Evolutionary conservation across 1,140 invertebrate species (phyloP), one percentile per base, ranked within the genome.

Genomic region (Heterodera schachtii): DNA sequence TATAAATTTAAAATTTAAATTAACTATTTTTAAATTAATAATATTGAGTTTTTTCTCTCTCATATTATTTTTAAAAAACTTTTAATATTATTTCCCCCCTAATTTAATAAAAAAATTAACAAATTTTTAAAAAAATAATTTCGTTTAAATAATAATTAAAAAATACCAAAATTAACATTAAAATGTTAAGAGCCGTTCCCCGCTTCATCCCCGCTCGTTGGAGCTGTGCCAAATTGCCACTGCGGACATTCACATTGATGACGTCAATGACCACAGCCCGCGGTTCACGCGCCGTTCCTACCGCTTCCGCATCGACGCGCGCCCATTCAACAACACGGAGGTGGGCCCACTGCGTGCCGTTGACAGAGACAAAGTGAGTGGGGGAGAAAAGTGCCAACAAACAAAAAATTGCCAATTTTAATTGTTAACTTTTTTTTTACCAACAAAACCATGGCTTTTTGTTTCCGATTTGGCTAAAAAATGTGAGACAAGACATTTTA

Each of bases 311-410:
- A 84, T 80, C 31, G 84, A 85, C 49, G 78, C 78, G 44, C 66
- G 73, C n/a, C 85, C 85, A 11, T 86, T 81, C 70, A 86, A 86
- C 60, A 86, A 86, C 70, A 87, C 85, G 16, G 85, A 86, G 67
- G 79, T 86, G 69, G 85, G 85, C n/a, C 66, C 83, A n/a, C 8
- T 86, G n/a, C 43, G 46, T 43, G 85, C 85, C n/a, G 70, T 67
- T 60, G 85, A 86, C 79, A 71, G 84, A 52, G 85, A 86, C 74
- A 75, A 84, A 52, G 82, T 83, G 46, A 60, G 49, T 52, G 49
- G 31, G 31, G 31, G 31, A 31, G 31, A 31, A 31, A 31, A 31
- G 31, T 31, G 31, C 31, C 31, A 31, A 31, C 31, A 31, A 0
- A 0, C 31, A 1, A 1, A 31, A 31, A 31, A 31, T 0, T 31